Evolutionary conservation across 2,888 invertebrate species (phyloP), one percentile per base, ranked within the genome.

Genomic region (Macrosiphum euphorbiae): DNA sequence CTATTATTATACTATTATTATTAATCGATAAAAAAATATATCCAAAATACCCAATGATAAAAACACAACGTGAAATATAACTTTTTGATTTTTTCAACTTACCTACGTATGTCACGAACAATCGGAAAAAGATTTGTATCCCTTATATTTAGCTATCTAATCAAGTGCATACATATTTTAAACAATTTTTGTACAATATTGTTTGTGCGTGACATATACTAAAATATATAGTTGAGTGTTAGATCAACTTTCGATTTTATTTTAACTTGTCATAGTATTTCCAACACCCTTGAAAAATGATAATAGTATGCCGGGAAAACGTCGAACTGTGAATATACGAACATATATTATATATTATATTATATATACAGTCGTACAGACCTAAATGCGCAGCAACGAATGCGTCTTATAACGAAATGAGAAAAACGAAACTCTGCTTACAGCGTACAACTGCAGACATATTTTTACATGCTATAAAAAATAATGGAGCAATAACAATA

Each of bases 401-500:
- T 44, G 52, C 1, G 58, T 16, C 28, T 86, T 41, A 26, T 16
- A 47, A 50, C 47, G 47, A n/a, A 11, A 16, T 58, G 20, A 44
- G 20, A 61, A 89, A 58, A 44, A n/a, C 13, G 41, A 41, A 58
- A 89, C 78, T 35, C 78, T 78, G 44, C 44, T 4, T 20, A 78
- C 35, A 78, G 78, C 35, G 58, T 35, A 78, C 35, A 35, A 78
- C 78, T 41, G 78, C 35, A 58, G 44, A 89, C 84, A 58, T 86
- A 13, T 85, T 91, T 67, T 4, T 50, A 41, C 47, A 26, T 61
- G 50, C 61, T 50, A 78, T 92, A 92, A 92, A 92, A 92, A 92
- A 78, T 41, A 78, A 92, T 44, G 55, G 78, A 41, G 88, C 88
- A 35, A 52, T 92, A 67, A 92, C 92, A n/a, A 88, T 88, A 55